Evolutionary conservation across 2,797 vertebrate genomes (phyloP), one percentile per base, ranked within the genome.

Genomic region (Leptodactylus fallax): DNA sequence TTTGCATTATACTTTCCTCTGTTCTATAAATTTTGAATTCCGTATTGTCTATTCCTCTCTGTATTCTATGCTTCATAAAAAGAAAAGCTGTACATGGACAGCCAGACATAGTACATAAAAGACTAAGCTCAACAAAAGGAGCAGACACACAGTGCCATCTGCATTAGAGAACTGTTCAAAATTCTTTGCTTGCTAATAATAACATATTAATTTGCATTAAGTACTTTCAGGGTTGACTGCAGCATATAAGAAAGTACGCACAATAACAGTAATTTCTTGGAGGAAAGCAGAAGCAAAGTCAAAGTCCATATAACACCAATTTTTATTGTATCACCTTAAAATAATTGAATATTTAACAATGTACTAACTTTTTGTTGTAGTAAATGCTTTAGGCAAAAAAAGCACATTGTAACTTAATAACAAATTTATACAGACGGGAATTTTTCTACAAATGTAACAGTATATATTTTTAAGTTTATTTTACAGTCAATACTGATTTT

Each of bases 1-100:
- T 85, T 7, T 47, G 71, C 36, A 76, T 84, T 60, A 60, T 85
- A 56, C 61, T 60, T 76, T 49, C 71, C 81, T 56, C 27, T 27
- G 21, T 83, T 56, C 71, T 49, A 53, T 76, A 8, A 45, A 61
- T 61, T 58, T 60, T 76, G 58, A 60, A 85, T 76, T 58, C 71
- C 36, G 21, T 61, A 76, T 76, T 61, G 67, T 83, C 49, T 82
- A 49, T 82, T 25, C 51, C 71, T 65, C 9, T 61, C 81, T 36
- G 23, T 72, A 49, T 72, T 83, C 71, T 65, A 71, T 83, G 51
- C 16, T 7, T 19, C 16, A 13, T 56, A 56, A 36, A 83, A 51
- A 83, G 80, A 83, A n/a, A 25, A 71, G 51, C 16, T 0, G 36
- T 49, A 83, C 49, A 83, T 56, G 56, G 65, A 19, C 51, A 83